Evolutionary conservation across 2,797 vertebrate genomes (phyloP).

Genomic region (Lagocephalus sceleratus): DNA sequence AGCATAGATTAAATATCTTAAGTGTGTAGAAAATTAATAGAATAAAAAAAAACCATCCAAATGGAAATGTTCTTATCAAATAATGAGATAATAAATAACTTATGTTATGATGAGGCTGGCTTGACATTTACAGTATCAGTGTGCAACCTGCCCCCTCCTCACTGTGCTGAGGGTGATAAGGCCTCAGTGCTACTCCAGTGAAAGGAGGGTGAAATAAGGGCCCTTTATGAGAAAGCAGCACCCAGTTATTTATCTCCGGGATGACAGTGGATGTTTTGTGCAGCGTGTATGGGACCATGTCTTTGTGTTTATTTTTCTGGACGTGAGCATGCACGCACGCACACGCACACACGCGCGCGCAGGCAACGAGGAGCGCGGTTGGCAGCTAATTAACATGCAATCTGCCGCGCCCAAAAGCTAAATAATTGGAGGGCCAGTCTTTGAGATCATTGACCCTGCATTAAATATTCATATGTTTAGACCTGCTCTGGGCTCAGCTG

Average conservation of each 20-base stretch:
- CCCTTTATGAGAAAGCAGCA: conserved; percentile 75
- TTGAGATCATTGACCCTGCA: conserved; percentile 81
- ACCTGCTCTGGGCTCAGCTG: conserved; percentile 77
- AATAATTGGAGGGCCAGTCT: conserved; percentile 83
- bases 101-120: conserved; percentile 76
- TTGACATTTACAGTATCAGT: conserved; percentile 77
- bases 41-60: conserved; percentile 75
- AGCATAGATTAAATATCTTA: conserved; percentile 69
- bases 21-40: conserved; percentile 74
- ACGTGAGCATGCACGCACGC: conserved; percentile 43
- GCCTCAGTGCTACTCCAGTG: conserved; percentile 56
- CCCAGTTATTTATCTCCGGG: conserved; percentile 69
- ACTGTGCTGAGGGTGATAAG: conserved; percentile 74
- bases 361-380: conserved; percentile 54
- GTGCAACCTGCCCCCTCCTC: conserved; percentile 64
- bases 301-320: conserved; percentile 46
- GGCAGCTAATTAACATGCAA: conserved; percentile 76
- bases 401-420: conserved; percentile 77
- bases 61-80: conserved; percentile 82
- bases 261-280: conserved; percentile 59
- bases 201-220: conserved; percentile 73
- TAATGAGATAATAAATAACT: conserved; percentile 85
- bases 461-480: conserved; percentile 88
- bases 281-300: conserved; percentile 45
- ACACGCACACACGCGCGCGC: conserved; percentile 27